These are phyloP conservation scores for Sandelia bainsii DNA, from an alignment of 2,797 vertebrate species.

Conservation along the genomic window DNA sequence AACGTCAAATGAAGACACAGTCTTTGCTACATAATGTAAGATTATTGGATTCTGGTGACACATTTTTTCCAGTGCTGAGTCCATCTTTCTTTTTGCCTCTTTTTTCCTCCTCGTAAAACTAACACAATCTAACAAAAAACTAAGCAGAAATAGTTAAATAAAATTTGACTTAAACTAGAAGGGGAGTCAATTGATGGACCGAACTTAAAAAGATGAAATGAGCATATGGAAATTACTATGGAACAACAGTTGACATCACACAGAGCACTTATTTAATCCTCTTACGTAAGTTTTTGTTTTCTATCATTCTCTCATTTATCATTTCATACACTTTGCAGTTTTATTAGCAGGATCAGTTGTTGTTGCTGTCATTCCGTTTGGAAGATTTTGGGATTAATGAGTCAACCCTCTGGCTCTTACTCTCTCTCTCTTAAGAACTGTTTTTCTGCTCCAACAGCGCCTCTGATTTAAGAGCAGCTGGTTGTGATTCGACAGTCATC, in stretches of 20 bases:
- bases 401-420: conserved; percentile 31
- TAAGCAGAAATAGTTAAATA: not conserved
- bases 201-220: not conserved
- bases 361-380: conserved; percentile 17
- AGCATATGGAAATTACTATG: not conserved
- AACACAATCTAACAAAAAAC: not conserved
- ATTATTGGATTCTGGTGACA: not conserved
- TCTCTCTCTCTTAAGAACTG: not conserved
- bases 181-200: not conserved
- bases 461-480: conserved; percentile 71
- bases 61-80: not conserved
- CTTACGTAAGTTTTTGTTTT: not conserved
- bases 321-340: not conserved
- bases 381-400: conserved; percentile 26
- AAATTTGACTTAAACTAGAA: not conserved
- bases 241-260: not conserved
- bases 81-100: too few species aligned
- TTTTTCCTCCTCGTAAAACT: not conserved
- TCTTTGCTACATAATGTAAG: too few species aligned
- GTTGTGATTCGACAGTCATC: conserved; percentile 59
- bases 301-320: not conserved
- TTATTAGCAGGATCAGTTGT: not conserved
- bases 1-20: not conserved
- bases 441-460: conserved; percentile 44
- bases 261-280: not conserved